Evolutionary conservation across 1,140 invertebrate genomes (phyloP), one percentile per base, ranked within the genome.

Genomic region (Apocrypta bakeri): DNA sequence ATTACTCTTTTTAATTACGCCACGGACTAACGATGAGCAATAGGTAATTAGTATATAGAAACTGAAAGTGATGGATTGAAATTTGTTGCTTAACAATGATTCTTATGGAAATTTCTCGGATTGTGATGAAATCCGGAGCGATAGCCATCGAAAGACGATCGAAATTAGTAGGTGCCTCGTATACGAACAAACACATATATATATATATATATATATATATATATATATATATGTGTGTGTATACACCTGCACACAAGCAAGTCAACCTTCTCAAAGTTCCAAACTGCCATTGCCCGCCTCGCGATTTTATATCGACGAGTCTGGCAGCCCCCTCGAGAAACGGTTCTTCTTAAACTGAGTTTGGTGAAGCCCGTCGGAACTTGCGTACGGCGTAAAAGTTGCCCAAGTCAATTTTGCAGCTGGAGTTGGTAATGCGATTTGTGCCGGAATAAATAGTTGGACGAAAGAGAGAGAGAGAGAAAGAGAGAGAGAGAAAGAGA

Each of bases 351-450:
- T 90, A 91, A 92, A 92, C 89, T 89, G 90, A 92, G 90, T 92
- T 91, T 91, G 88, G 89, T 90, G 89, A 90, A 91, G 88, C 90
- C 90, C 90, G 88, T 89, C 90, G 88, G 90, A 91, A 89, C 88
- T 87, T 88, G 86, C 88, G 88, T 87, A 87, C 87, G 87, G 79
- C 90, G 89, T 91, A 91, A 92, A 92, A 92, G 90, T 92, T 91
- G 88, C 88, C 86, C 86, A 91, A 92, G 91, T 92, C 91, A 91
- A 92, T 92, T 92, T 91, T 91, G 91, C 90, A 91, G 90, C 90
- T 90, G 87, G 88, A 91, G 90, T 92, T 92, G 90, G 90, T 92
- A 92, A 91, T 91, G 89, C 91, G 90, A 92, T 91, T 92, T 91
- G 90, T 90, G 90, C 88, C 87, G 89, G 89, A 91, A 92, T 91